These are phyloP conservation scores for Cyclura pinguis DNA, from an alignment of 2,797 vertebrate species.

Conservation along the genomic window DNA sequence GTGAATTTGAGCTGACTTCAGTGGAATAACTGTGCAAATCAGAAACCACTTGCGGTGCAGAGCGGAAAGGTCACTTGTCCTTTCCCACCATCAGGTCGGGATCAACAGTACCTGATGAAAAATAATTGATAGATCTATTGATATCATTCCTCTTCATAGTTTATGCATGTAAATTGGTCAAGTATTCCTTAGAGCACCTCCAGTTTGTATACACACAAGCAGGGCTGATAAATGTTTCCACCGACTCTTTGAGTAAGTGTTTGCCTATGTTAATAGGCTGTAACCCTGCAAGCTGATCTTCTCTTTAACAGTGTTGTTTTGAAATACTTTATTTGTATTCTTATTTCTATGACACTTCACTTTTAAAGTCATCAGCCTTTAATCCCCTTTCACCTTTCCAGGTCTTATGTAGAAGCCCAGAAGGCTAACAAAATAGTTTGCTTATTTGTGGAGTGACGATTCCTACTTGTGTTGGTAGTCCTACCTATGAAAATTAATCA, in stretches of 20 bases:
- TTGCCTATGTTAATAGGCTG: neutral
- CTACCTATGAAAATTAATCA: neutral
- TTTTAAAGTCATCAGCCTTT: neutral
- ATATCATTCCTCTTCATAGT: neutral
- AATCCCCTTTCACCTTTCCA: neutral
- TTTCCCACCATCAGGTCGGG: too few species aligned
- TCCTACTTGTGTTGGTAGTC: too few species aligned
- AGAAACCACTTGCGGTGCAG: neutral
- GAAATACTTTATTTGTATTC: neutral
- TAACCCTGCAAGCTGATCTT: neutral
- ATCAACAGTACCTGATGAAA: neutral
- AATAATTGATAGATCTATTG: neutral
- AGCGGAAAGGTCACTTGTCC: neutral
- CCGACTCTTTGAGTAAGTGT: neutral
- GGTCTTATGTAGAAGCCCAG: neutral
- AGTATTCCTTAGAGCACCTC: neutral
- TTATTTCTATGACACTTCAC: too few species aligned
- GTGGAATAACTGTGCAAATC: neutral
- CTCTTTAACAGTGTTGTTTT: neutral
- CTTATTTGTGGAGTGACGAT: neutral
- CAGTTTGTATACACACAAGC: neutral
- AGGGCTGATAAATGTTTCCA: neutral
- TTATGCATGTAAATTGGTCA: neutral
- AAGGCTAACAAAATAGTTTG: neutral
- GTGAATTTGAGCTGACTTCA: neutral